These are phyloP conservation scores for Trematomus bernacchii DNA, from an alignment of 2,797 vertebrate species.

Conservation along the genomic window DNA sequence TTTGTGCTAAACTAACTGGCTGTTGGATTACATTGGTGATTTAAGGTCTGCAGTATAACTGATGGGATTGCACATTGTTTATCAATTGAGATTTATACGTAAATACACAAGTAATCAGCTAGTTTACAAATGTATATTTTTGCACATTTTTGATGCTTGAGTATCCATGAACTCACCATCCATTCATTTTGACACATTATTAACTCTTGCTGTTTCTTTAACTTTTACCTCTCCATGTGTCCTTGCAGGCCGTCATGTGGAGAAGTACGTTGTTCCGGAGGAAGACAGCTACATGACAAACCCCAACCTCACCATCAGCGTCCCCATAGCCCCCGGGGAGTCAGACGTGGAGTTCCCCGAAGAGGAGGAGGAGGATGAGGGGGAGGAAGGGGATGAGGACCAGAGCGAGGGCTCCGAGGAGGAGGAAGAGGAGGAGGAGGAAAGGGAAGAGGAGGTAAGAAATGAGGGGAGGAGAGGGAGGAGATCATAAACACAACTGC, in stretches of 20 bases:
- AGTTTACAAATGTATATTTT: no score
- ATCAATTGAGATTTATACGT: no score
- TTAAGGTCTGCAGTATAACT: no score
- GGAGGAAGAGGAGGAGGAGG: slow-evolving; percentile 75
- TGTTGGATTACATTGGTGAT: no score
- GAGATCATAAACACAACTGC: background rate
- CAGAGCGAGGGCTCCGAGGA: slow-evolving; percentile 69
- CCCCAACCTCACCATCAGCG: slow-evolving; percentile 89
- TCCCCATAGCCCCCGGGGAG: slow-evolving; percentile 95
- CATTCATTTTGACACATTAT: no score
- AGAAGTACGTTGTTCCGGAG: slow-evolving; percentile 83
- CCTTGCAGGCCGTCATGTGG: slow-evolving; percentile 69
- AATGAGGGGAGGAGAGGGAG: background rate
- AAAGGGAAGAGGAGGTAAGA: background rate
- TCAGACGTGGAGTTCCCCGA: slow-evolving; percentile 92
- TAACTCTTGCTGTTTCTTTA: no score
- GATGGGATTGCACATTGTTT: no score
- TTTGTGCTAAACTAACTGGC: no score
- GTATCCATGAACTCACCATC: no score
- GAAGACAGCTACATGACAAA: slow-evolving; percentile 91
- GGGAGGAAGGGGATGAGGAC: slow-evolving; percentile 85
- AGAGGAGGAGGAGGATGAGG: slow-evolving; percentile 87
- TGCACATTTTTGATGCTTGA: no score
- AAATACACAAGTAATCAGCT: no score
- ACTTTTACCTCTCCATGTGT: background rate